Evolutionary conservation across 2,113 vertebrate species (phyloP).

Genomic region (Noctilio leporinus): DNA sequence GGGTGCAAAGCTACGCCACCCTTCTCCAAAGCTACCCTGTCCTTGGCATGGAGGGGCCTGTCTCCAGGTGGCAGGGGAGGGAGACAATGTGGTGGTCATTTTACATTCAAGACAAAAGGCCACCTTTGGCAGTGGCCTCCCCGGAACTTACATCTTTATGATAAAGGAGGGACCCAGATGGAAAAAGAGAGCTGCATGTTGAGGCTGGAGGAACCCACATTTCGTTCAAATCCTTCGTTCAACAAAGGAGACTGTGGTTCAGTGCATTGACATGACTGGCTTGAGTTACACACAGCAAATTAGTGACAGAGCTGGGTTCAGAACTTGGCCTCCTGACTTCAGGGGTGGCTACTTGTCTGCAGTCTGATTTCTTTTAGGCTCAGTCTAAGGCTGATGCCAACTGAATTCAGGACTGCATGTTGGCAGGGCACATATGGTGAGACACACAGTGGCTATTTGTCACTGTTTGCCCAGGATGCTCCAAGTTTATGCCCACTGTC

Average conservation of each 20-base stretch:
- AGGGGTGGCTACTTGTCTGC: neutral
- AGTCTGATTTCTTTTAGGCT: neutral
- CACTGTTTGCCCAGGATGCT: neutral
- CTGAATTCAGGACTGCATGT: neutral
- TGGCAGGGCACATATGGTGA: neutral
- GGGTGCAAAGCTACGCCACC: neutral
- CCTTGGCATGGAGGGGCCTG: neutral
- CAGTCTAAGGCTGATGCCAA: neutral
- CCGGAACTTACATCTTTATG: neutral
- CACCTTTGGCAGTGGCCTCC: neutral
- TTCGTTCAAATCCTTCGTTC: neutral
- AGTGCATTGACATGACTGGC: accelerated
- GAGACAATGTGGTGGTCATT: too few species aligned
- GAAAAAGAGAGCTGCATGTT: neutral
- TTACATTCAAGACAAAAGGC: neutral
- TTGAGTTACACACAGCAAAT: neutral
- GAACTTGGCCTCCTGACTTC: neutral
- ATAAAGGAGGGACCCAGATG: neutral
- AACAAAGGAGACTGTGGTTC: neutral
- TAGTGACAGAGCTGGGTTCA: neutral
- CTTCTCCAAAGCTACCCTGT: accelerated
- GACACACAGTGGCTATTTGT: neutral
- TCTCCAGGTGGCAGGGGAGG: neutral
- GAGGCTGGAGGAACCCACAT: neutral
- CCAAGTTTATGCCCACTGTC: neutral